Percentiles rank a stretch among this genome's conserved stretches.
phyloP scores from a whole-genome alignment of 2,888 invertebrate genomes.

The Antheraea assamensis region DNA sequence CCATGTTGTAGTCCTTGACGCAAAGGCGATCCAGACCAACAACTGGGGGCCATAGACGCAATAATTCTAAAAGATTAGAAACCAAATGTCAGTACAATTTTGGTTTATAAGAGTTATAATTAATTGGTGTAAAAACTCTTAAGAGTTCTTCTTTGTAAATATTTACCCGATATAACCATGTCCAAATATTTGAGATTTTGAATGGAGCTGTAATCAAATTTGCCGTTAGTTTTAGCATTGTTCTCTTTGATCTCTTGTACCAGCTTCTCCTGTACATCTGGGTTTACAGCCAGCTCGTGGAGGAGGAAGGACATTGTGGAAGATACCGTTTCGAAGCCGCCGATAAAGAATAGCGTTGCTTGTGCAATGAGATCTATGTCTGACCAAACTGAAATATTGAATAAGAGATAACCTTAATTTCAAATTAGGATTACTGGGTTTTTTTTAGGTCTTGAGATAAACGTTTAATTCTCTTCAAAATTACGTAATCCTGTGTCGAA shows the following conservation, averaged over 20 bases:
- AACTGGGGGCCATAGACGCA: conserved; percentile 73
- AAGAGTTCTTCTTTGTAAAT: neutral
- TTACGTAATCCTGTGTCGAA: too few relatives aligned
- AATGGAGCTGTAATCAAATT: conserved; percentile 71
- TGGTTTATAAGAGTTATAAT: too few relatives aligned
- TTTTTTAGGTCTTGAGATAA: too few relatives aligned
- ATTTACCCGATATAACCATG: conserved; percentile 80
- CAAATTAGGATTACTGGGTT: neutral
- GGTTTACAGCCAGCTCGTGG: conserved; percentile 81
- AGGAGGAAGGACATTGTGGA: conserved; percentile 71
- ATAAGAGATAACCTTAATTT: neutral
- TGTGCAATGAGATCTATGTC: conserved; percentile 69
- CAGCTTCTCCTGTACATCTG: conserved; percentile 79
- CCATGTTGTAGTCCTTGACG: conserved; percentile 73
- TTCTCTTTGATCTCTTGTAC: conserved; percentile 77
- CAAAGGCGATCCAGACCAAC: conserved; percentile 71
- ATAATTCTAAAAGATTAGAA: conserved; percentile 47
- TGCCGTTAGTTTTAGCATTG: conserved; percentile 53
- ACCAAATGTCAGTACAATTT: neutral
- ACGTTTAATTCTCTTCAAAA: too few relatives aligned
- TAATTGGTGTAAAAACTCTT: too few relatives aligned
- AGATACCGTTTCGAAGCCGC: conserved; percentile 77
- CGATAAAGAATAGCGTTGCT: conserved; percentile 77
- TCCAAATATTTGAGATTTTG: conserved; percentile 82
- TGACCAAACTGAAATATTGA: conserved; percentile 50